phyloP scores from a whole-genome alignment of 2,888 invertebrate species.

The Habroteleia sp. region DNA sequence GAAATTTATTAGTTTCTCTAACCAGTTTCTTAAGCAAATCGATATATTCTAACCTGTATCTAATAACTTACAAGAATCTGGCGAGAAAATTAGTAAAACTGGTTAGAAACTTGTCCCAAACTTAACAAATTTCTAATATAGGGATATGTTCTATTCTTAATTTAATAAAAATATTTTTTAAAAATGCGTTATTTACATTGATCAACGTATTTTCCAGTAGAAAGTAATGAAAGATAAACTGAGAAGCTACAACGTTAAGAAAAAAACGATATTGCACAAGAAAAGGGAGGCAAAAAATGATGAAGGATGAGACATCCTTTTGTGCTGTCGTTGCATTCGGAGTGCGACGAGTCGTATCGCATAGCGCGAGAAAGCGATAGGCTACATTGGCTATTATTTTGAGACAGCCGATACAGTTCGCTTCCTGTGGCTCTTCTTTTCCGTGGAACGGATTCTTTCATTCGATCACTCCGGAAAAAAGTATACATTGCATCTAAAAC shows the following conservation, averaged over 20 bases:
- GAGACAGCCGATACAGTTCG: slow-evolving; percentile 66
- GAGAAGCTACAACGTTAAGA: slow-evolving; percentile 7
- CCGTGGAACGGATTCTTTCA: slow-evolving; percentile 65
- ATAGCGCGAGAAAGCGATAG: slow-evolving; percentile 69
- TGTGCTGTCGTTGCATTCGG: slow-evolving; percentile 37
- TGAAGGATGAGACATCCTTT: slow-evolving; percentile 43
- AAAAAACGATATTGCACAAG: slow-evolving; percentile 16
- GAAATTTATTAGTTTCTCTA: too few species aligned
- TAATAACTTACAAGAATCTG: too few species aligned
- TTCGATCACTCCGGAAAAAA: slow-evolving; percentile 65
- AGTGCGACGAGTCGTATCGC: slow-evolving; percentile 71
- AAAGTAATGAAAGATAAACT: too few species aligned
- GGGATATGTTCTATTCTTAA: too few species aligned
- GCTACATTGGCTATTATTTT: slow-evolving; percentile 67
- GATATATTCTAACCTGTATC: too few species aligned
- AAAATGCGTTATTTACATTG: too few species aligned
- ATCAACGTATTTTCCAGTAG: too few species aligned
- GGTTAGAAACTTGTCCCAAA: too few species aligned
- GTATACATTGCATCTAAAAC: slow-evolving; percentile 68
- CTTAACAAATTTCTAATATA: too few species aligned
- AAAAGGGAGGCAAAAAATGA: slow-evolving; percentile 27
- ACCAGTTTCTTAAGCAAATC: too few species aligned
- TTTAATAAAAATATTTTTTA: too few species aligned
- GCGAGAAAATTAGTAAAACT: too few species aligned
- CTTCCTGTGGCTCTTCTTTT: slow-evolving; percentile 59